A percentile compares a stretch with the other conserved stretches of the same genome.
Evolutionary conservation across 2,113 vertebrate species (phyloP).

Genomic region (Pteruthius melanotis): DNA sequence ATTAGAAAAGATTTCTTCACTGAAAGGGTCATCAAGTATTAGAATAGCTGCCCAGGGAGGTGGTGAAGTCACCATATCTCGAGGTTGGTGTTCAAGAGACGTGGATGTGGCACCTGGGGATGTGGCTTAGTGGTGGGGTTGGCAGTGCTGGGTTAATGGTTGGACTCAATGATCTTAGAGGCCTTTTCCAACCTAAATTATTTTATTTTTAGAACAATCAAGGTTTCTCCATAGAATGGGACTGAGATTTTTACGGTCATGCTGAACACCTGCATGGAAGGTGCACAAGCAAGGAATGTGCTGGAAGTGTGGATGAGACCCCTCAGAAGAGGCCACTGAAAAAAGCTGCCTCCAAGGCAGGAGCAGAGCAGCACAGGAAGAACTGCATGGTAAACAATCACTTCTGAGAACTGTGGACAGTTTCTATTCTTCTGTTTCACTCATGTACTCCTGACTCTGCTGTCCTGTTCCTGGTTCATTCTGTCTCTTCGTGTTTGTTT

Average conservation of each 20-base stretch:
- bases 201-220: background rate
- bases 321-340: background rate
- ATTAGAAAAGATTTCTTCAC: background rate
- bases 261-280: background rate
- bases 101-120: background rate
- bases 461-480: background rate
- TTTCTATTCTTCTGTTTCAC: background rate
- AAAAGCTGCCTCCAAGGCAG: background rate
- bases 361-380: background rate
- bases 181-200: background rate
- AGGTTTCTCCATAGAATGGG: rapidly evolving
- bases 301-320: background rate
- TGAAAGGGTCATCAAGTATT: background rate
- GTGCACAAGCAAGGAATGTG: rapidly evolving
- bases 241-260: background rate
- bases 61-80: background rate
- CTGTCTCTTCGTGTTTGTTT: background rate
- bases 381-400: background rate
- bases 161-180: background rate
- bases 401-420: background rate
- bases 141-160: background rate
- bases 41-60: background rate
- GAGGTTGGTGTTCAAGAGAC: background rate
- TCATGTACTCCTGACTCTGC: background rate
- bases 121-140: background rate